Evolutionary conservation across 2,888 invertebrate genomes (phyloP), one percentile per base, ranked within the genome.

Genomic region (Cephonodes hylas): DNA sequence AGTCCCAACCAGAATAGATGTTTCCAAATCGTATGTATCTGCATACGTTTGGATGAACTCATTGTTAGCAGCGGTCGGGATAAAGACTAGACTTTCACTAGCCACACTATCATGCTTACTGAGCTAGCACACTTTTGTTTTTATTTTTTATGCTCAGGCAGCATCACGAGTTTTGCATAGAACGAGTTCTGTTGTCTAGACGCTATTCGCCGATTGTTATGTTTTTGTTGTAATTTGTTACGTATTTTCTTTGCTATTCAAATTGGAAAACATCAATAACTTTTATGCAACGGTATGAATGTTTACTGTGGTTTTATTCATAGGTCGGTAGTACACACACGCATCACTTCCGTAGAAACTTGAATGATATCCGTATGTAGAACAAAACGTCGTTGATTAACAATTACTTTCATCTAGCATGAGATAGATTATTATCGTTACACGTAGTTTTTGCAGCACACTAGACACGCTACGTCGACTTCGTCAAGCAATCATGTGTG

Each of bases 391-490:
- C 53, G 18, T 31, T 31, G 31, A 53, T 53, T 13, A 18, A 53
- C 18, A 27, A 31, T 53, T 53, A 31, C 53, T 53, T 53, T 53
- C 53, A 31, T 53, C 53, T 53, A 20, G 38, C 38, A 38, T 42
- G 57, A 42, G 34, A 58, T 23, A 38, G 58, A 46, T 63, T 63
- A 42, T 53, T 53, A 53, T 53, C 31, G 31, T 53, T 53, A 31
- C 64, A 69, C 67, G 69, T 74, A 72, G 66, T 76, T 80, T 76
- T 81, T 79, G 71, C 72, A 64, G 66, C 64, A 63, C 59, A 71
- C 66, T 65, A 76, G 84, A 83, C 85, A 85, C 82, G 86, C 84
- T 77, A 83, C 79, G 80, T 81, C 63, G 61, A 65, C 61, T 68
- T 66, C 64, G 65, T 67, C 73, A 70, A 73, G 71, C 76, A 71